Base-by-base conservation (phyloP, 2,888 invertebrate species). In the Erebia palarica region DNA sequence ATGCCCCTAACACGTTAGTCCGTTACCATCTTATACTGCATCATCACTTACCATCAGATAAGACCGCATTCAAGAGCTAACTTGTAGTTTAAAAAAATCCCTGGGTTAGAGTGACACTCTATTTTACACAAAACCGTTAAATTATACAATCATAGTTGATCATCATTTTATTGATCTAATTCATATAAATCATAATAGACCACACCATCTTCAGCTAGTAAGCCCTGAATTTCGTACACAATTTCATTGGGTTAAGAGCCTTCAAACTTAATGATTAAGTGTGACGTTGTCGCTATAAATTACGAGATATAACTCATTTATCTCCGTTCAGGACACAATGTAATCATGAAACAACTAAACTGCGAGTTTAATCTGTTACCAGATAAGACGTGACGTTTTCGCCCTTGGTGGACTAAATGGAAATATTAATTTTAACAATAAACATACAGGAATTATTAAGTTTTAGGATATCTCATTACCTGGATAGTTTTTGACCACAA, bases 181-280 rank as follows among this genome's bases (percentile, higher is more conserved):
- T 13, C 51, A 51, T 16, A 16, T 60, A 42, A 42, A 42, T 59
- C 59, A 59, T 60, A 42, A 44, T 16, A 16, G 16, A 14, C 67
- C 21, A 16, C 3, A 21, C 14, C 63, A 27, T 27, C 27, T 49
- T 51, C 14, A 51, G 49, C 14, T 21, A 27, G 27, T 51, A 27
- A n/a, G 49, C 14, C 21, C 18, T 27, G 49, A 21, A 16, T 16
- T 36, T 42, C 53, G 18, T 65, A 36, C 16, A 65, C 55, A 65
- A 65, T 65, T 55, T 42, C 63, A 59, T 65, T 59, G 61, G 58
- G 69, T 71, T 64, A 65, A 68, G 67, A 70, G 73, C 70, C 59
- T 61, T 70, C 70, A 69, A 73, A 73, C 69, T 73, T 73, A 61
- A 55, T 73, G 73, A 73, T 73, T 71, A 73, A 73, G 71, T 73